Conservation (phyloP, 2,888 invertebrate species). For the Colostygia pectinataria region DNA sequence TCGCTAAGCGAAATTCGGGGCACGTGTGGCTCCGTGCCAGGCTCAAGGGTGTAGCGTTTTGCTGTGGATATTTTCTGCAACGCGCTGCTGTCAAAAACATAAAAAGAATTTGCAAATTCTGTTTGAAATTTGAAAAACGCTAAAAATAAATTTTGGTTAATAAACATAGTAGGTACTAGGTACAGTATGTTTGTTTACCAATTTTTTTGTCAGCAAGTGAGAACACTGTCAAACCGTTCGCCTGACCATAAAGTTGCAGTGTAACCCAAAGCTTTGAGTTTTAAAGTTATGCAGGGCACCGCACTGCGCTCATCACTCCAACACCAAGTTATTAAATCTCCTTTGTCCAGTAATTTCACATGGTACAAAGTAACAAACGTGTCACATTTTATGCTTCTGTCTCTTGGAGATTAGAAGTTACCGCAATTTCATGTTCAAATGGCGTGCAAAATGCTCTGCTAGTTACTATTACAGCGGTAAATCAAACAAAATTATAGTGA, state of each 20-base stretch:
- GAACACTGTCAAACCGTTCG: no score
- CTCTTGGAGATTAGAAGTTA: conserved; percentile 33
- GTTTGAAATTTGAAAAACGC: conserved; percentile 32
- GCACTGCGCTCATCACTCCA: no score
- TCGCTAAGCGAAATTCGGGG: conserved; percentile 43
- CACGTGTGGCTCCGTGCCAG: conserved; percentile 62
- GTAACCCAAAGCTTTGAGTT: no score
- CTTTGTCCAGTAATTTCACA: no score
- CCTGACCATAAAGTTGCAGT: no score
- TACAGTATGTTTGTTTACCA: no score
- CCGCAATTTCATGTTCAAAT: conserved; percentile 57
- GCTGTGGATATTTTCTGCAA: conserved; percentile 40
- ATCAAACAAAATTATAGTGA: conserved; percentile 64
- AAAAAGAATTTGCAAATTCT: conserved; percentile 33
- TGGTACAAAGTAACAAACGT: no score
- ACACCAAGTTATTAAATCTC: no score
- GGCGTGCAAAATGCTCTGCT: conserved; percentile 55
- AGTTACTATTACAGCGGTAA: conserved; percentile 55
- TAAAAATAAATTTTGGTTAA: neutral
- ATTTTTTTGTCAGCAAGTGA: no score
- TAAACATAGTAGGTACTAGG: conserved; percentile 31
- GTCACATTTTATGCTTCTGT: conserved; percentile 41
- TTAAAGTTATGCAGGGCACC: no score
- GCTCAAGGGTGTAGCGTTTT: conserved; percentile 31
- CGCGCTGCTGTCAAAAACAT: conserved; percentile 39